phyloP scores from a whole-genome alignment of 1,140 invertebrate genomes.

The Magallana angulata region DNA sequence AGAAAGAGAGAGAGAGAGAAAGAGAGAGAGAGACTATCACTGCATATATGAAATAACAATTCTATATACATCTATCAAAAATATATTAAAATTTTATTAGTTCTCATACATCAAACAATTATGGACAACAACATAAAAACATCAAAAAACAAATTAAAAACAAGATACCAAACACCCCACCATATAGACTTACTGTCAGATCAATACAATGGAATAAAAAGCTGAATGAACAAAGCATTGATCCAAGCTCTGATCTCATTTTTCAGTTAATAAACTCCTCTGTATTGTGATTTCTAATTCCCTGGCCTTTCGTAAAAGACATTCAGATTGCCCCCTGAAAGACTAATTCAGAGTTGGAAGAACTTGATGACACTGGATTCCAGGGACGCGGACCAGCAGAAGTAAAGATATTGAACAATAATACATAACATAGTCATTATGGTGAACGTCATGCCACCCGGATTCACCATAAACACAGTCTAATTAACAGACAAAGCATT shows the following conservation, averaged over 20 bases:
- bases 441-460: neutral
- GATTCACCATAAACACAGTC: neutral
- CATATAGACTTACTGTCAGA: too few species aligned
- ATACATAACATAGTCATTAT: neutral
- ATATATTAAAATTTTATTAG: too few species aligned
- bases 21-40: too few species aligned
- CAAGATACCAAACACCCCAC: too few species aligned
- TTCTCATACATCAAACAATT: too few species aligned
- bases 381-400: neutral
- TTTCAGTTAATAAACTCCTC: neutral
- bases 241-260: neutral
- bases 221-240: too few species aligned
- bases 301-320: neutral
- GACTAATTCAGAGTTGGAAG: neutral
- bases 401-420: neutral
- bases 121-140: too few species aligned
- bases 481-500: neutral
- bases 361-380: constrained; percentile 9
- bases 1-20: too few species aligned
- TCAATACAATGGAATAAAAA: too few species aligned
- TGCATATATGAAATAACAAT: too few species aligned
- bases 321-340: neutral
- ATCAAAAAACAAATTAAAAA: too few species aligned
- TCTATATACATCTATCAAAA: too few species aligned
- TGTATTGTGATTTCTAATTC: constrained; percentile 1